Evolutionary conservation across 2,797 vertebrate species (phyloP), one percentile per base, ranked within the genome.

Genomic region (Simalia tracyae): DNA sequence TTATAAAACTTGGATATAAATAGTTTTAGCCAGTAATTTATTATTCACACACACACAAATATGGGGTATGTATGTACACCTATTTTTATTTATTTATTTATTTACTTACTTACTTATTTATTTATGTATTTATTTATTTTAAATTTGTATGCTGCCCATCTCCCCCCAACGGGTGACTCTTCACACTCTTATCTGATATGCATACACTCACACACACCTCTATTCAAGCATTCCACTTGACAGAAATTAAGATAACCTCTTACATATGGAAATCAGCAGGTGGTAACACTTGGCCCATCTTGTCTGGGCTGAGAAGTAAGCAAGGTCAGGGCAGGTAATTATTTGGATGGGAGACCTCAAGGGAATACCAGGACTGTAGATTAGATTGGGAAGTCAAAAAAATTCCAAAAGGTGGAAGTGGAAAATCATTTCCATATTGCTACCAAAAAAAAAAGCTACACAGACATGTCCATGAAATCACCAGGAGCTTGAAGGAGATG

Each of bases 1-100:
- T 90, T 91, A 36, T 50, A 72, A 92, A 93, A 94, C 93, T 22
- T 66, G n/a, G 76, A 85, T 90, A 93, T 84, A 92, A 87, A 89
- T 28, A 88, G 8, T 9, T 88, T 54, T 93, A 0, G 54, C 11
- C 54, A 81, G 3, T 81, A 54, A 91, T 19, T 68, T 93, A 92
- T 24, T 66, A 84, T 86, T 91, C 24, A 57, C 14, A 59, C 31
- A 28, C 14, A 60, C 22, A 72, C 3, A 68, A 11, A 92, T 54
- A 26, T 5, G 50, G 50, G 50, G 50, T 54, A 8, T 50, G 50
- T 50, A 6, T 50, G 50, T 54, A 54, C 50, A 54, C 50, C 36
- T 81, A 42, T 81, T 22, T 3, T 42, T 42, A 42, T 42, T 42
- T 42, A 42, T 42, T 42, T 42, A 42, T 42, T 42, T 42, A 42